These are phyloP conservation scores for Octopus sinensis DNA, from an alignment of 1,140 invertebrate species.

Conservation along the genomic window DNA sequence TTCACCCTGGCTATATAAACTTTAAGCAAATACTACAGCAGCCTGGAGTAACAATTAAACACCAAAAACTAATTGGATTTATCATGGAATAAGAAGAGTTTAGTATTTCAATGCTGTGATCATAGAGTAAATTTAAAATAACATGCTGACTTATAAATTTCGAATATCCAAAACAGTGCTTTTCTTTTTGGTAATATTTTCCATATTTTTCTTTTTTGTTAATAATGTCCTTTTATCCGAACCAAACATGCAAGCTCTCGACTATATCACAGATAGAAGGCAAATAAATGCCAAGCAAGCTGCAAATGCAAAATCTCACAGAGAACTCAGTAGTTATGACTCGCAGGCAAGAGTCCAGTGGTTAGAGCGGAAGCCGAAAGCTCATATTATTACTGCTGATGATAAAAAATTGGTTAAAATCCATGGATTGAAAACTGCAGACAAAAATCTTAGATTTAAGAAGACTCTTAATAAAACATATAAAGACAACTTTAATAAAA, in stretches of 20 bases:
- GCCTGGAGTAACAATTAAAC: too few species aligned
- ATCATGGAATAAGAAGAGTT: too few species aligned
- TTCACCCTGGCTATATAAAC: too few species aligned
- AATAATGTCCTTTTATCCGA: not conserved
- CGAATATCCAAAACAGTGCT: not conserved
- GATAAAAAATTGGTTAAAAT: not conserved
- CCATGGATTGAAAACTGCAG: not conserved
- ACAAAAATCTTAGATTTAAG: not conserved
- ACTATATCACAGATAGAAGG: not conserved
- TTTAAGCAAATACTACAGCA: too few species aligned
- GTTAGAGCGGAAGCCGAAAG: not conserved
- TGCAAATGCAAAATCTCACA: not conserved
- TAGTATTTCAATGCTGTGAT: too few species aligned
- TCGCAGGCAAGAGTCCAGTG: not conserved
- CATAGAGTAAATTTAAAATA: not conserved
- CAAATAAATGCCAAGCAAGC: not conserved
- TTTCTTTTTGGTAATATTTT: conserved; percentile 4
- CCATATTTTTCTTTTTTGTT: not conserved
- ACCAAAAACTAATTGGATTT: too few species aligned
- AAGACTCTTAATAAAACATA: not conserved
- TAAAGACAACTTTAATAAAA: not conserved
- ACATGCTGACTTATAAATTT: not conserved
- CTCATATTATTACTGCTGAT: not conserved
- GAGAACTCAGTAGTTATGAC: conserved; percentile 1
- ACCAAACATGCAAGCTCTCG: not conserved